Conservation (phyloP, 1,140 invertebrate genomes). For the Lucilia cuprina region DNA sequence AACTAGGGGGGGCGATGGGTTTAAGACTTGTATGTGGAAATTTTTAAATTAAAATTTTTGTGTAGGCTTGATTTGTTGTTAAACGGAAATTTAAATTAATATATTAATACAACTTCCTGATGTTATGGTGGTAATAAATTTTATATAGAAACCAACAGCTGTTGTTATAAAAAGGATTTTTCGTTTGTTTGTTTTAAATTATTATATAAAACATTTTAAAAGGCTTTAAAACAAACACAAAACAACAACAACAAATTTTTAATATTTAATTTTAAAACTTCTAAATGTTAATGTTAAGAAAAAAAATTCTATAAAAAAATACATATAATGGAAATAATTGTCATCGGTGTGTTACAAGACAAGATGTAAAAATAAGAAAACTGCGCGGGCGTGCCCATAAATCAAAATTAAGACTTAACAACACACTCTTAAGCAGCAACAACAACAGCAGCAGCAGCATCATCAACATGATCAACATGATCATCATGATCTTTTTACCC, state of each 20-base stretch:
- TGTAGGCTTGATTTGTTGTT: neutral
- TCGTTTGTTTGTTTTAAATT: too few relatives aligned
- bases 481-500: neutral
- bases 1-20: neutral
- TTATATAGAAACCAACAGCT: neutral
- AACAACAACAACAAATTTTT: too few relatives aligned
- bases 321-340: neutral
- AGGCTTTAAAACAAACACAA: too few relatives aligned
- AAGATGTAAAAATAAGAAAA: neutral
- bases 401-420: slow-evolving; percentile 35
- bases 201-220: too few relatives aligned
- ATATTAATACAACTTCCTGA: slow-evolving; percentile 25
- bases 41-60: neutral
- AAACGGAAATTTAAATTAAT: slow-evolving; percentile 28
- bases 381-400: slow-evolving; percentile 35
- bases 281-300: too few relatives aligned
- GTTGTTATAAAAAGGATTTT: neutral
- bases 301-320: slow-evolving; percentile 5
- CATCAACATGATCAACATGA: neutral
- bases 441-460: slow-evolving; percentile 9
- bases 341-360: neutral
- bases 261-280: too few relatives aligned
- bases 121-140: neutral
- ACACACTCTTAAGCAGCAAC: neutral
- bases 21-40: neutral